These are phyloP conservation scores for Benitochromis conjunctus DNA, from an alignment of 2,113 vertebrate genomes.

Conservation along the genomic window DNA sequence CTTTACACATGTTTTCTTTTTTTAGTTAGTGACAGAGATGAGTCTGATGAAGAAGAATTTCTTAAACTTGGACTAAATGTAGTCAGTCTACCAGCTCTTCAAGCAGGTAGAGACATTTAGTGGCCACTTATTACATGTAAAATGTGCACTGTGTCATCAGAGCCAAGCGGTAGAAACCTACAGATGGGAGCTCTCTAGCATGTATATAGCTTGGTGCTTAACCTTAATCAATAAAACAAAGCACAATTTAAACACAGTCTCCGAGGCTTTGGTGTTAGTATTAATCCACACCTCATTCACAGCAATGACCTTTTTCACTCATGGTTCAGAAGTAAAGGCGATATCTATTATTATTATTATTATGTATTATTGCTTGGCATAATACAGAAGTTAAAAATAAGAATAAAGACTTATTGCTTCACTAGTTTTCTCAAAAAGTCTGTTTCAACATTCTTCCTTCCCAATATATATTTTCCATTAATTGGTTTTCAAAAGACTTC, in stretches of 20 bases:
- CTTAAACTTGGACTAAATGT: not conserved
- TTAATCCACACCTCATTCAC: not conserved
- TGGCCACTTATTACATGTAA: no score
- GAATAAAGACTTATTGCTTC: not conserved
- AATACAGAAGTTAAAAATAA: not conserved
- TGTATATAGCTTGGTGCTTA: not conserved
- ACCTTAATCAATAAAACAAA: not conserved
- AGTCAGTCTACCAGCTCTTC: not conserved
- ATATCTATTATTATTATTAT: not conserved
- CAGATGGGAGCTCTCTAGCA: not conserved
- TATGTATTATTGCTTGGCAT: not conserved
- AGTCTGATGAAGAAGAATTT: not conserved
- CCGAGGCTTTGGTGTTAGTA: not conserved
- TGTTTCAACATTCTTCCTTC: not conserved
- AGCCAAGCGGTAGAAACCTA: not conserved
- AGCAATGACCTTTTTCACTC: not conserved
- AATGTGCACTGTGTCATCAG: no score
- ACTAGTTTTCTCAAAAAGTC: not conserved
- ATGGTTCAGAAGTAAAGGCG: not conserved
- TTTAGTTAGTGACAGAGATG: not conserved
- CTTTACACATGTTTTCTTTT: not conserved
- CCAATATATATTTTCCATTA: not conserved
- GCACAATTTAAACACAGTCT: not conserved
- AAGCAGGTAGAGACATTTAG: no score
- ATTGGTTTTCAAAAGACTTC: not conserved